Evolutionary conservation across 1,140 invertebrate genomes (phyloP), one percentile per base, ranked within the genome.

Genomic region (Aphis gossypii): DNA sequence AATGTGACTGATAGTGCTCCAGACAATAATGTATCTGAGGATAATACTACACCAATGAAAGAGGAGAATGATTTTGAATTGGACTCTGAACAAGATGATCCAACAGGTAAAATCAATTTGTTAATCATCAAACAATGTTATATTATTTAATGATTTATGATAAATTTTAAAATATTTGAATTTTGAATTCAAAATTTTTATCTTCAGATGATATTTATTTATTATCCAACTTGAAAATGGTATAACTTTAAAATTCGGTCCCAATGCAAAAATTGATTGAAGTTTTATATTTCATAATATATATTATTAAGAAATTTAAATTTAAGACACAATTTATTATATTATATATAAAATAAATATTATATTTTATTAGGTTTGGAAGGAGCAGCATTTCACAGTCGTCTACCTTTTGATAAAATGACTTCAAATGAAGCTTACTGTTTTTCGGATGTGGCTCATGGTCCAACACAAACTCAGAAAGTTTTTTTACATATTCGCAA

Each of bases 401-500:
- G 99, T 93, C 96, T 99, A 95, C 98, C 98, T 9, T 98, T 98
- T 95, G 99, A 99, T 95, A 99, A 99, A 95, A 97, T 99, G 96
- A 99, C 98, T 51, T 98, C 98, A 9, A 97, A 97, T 68, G 99
- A 99, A 96, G 98, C 98, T 9, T 97, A 97, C 68, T 98, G 98
- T 95, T 99, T 99, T 95, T 97, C 98, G 41, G 99, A 99, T 95
- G 97, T 99, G 68, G 97, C 97, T 93, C 96, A 97, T 94, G 97
- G 97, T 30, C 97, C 97, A 46, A 96, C 98, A 56, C 97, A 98
- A 94, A 97, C 98, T 20, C 97, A 98, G 94, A 98, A 98, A 96
- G 97, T 99, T 9, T 99, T 99, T 95, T 96, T 99, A 48, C 98
- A 99, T 95, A 97, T 99, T 94, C 96, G 99, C 94, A 99, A 99